These are phyloP conservation scores for Perdita meconis DNA, from an alignment of 2,888 invertebrate genomes.

Conservation along the genomic window DNA sequence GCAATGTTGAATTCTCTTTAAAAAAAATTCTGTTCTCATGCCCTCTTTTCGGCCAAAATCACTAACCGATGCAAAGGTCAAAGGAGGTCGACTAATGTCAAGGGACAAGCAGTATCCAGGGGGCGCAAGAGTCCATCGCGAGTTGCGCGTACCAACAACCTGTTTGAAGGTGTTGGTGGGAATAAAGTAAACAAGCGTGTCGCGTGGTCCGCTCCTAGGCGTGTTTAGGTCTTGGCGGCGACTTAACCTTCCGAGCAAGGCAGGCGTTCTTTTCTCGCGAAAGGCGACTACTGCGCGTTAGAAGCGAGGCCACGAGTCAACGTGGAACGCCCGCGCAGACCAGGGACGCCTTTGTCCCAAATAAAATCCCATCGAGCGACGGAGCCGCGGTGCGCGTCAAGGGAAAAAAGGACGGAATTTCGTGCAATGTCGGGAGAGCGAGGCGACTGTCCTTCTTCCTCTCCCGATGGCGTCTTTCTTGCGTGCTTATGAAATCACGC, in stretches of 20 bases:
- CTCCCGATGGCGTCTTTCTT: background rate
- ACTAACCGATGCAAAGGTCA: slow-evolving; percentile 1
- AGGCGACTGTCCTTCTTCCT: too few relatives aligned
- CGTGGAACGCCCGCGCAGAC: background rate
- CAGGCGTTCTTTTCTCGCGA: slow-evolving; percentile 9
- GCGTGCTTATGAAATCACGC: slow-evolving; percentile 31
- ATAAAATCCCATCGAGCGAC: slow-evolving; percentile 22
- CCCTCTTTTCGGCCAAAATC: too few relatives aligned
- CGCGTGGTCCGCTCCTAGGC: slow-evolving; percentile 42
- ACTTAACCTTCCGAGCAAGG: slow-evolving; percentile 37
- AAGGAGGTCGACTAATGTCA: background rate
- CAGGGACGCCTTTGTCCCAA: slow-evolving; percentile 28
- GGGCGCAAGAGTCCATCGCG: slow-evolving; percentile 42
- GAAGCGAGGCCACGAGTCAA: slow-evolving; percentile 20
- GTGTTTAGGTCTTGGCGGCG: background rate
- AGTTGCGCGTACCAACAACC: slow-evolving; percentile 60
- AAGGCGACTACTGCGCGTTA: slow-evolving; percentile 22
- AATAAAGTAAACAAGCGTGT: slow-evolving; percentile 54
- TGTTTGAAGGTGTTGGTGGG: slow-evolving; percentile 65
- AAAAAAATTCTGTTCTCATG: too few relatives aligned
- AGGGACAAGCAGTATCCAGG: slow-evolving; percentile 8
- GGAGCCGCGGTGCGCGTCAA: background rate
- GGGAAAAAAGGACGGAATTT: slow-evolving; percentile 16
- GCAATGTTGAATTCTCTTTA: too few relatives aligned
- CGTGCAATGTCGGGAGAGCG: background rate